Evolutionary conservation across 2,113 vertebrate genomes (phyloP).

Genomic region (Bujurquina vittata): DNA sequence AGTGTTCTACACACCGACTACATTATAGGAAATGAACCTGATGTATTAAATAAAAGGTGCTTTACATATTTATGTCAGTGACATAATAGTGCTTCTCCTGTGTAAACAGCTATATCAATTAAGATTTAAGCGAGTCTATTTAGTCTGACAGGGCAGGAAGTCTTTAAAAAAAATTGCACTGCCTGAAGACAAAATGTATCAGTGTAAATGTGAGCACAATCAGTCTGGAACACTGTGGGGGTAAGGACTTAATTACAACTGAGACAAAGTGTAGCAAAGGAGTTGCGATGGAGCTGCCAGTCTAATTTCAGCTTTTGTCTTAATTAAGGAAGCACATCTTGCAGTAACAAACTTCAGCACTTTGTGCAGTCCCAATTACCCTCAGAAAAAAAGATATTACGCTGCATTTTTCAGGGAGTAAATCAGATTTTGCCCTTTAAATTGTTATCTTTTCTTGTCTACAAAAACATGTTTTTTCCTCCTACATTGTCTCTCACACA

Average conservation of each 20-base stretch:
- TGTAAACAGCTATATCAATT: background rate
- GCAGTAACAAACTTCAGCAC: background rate
- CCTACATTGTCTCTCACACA: background rate
- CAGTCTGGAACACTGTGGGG: background rate
- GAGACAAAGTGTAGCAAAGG: conserved; percentile 1
- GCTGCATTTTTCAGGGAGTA: background rate
- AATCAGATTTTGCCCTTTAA: accelerated
- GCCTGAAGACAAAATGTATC: background rate
- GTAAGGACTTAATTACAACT: conserved; percentile 7
- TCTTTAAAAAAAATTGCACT: background rate
- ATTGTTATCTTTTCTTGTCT: background rate
- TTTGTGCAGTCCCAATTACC: background rate
- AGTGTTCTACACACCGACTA: background rate
- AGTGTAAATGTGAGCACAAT: background rate
- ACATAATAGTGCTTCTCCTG: background rate
- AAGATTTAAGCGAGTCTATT: background rate
- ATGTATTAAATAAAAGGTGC: background rate
- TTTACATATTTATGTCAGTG: background rate
- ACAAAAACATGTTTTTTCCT: background rate
- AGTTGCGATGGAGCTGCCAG: background rate
- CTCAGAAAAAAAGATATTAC: background rate
- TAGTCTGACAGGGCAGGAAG: background rate
- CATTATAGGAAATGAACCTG: background rate
- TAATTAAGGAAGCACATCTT: conserved; percentile 6
- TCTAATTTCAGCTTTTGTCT: background rate